phyloP scores from a whole-genome alignment of 2,113 vertebrate genomes.

The Tinamus guttatus region DNA sequence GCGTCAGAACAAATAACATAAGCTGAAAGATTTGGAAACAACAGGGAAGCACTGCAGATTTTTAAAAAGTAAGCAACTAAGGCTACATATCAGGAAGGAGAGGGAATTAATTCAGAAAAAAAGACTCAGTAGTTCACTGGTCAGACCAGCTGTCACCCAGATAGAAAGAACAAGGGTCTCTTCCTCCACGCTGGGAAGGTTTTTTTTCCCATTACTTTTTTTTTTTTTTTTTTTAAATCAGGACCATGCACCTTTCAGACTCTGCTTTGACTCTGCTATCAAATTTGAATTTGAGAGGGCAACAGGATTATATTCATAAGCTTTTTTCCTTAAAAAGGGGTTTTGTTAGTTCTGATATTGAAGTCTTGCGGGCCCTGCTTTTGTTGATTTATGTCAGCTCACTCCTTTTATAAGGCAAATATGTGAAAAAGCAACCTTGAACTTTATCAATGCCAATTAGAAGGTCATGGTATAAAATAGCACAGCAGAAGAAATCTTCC shows the following conservation, averaged over 20 bases:
- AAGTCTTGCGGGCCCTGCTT: background rate
- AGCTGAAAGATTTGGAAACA: background rate
- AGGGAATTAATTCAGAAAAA: background rate
- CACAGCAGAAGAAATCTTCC: background rate
- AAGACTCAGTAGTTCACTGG: fast-evolving
- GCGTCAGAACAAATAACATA: background rate
- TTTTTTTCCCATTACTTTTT: background rate
- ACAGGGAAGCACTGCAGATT: background rate
- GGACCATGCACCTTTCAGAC: background rate
- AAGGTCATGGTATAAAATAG: background rate
- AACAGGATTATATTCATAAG: background rate
- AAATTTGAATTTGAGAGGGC: background rate
- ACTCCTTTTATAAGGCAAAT: background rate
- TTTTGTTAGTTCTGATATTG: background rate
- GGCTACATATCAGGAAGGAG: background rate
- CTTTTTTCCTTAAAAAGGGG: background rate
- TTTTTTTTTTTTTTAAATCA: background rate
- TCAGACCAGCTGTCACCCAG: background rate
- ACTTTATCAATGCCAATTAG: conserved; percentile 23
- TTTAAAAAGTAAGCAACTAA: background rate
- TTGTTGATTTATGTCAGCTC: background rate
- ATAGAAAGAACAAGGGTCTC: background rate
- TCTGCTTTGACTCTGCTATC: background rate
- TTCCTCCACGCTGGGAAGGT: background rate
- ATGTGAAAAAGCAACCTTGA: background rate